Percentiles rank a stretch among this genome's conserved stretches.
Conservation (phyloP, 2,113 vertebrate genomes). For the Pardalotus punctatus region DNA sequence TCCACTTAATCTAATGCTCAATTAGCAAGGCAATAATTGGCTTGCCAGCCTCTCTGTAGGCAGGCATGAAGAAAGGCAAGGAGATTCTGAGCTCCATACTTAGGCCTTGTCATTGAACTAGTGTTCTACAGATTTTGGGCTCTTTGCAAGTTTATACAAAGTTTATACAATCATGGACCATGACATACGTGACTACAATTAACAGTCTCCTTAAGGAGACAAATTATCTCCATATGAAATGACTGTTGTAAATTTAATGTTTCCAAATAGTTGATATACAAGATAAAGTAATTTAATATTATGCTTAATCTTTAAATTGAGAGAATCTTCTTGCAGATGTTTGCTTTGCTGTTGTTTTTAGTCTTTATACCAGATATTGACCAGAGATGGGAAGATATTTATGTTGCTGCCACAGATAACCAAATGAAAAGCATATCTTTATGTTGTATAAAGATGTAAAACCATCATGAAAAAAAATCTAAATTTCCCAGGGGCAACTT, state of each 20-base stretch:
- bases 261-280: constrained; percentile 49
- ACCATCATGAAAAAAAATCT: not conserved
- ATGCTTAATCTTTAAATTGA: constrained; percentile 40
- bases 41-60: not conserved
- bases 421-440: not conserved
- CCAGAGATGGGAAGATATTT: not conserved
- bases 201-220: constrained; percentile 5
- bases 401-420: not conserved
- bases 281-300: constrained; percentile 44
- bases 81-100: not conserved
- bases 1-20: constrained; percentile 45
- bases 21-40: not conserved
- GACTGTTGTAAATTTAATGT: constrained; percentile 58
- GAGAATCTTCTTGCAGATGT: not conserved
- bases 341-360: constrained; percentile 7
- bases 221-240: constrained; percentile 50
- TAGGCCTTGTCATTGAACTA: not conserved
- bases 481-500: not conserved
- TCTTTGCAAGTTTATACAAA: constrained; percentile 25
- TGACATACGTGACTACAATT: constrained; percentile 29
- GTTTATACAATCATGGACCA: not conserved
- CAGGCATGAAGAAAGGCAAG: not conserved
- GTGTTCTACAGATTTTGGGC: not conserved
- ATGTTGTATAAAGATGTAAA: not conserved
- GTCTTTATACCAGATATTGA: not conserved